phyloP scores from a whole-genome alignment of 92 coral and sea anemone species.

The Paragorgia papillata region DNA sequence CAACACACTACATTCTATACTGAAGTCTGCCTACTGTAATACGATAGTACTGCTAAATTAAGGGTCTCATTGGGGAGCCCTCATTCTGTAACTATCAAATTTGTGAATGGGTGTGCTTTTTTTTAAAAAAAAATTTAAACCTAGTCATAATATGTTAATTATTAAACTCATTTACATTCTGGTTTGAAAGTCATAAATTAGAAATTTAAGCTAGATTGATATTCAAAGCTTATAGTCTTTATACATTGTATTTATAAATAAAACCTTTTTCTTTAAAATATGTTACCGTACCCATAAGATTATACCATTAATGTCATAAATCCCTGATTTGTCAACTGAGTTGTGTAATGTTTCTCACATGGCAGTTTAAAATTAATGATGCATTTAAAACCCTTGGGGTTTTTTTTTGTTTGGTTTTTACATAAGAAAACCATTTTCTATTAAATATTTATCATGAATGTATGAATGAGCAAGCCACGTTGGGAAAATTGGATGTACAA shows the following conservation, averaged over 20 bases:
- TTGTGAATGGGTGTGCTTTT: too few species aligned
- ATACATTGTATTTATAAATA: neutral
- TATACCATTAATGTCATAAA: neutral
- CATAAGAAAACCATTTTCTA: neutral
- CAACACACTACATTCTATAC: too few species aligned
- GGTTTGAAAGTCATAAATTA: constrained; percentile 15
- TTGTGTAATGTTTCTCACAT: neutral
- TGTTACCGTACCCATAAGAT: neutral
- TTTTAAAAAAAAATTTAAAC: neutral
- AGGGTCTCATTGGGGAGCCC: too few species aligned
- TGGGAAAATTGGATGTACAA: too few species aligned
- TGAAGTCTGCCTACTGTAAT: too few species aligned
- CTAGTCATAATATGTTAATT: constrained; percentile 25
- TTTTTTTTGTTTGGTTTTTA: constrained; percentile 7
- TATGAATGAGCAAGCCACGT: constrained; percentile 30
- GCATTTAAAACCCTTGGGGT: neutral
- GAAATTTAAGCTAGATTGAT: neutral
- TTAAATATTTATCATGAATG: constrained; percentile 3
- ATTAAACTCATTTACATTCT: constrained; percentile 12
- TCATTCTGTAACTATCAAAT: too few species aligned
- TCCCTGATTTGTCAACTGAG: neutral
- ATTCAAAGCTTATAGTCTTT: neutral
- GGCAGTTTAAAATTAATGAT: neutral
- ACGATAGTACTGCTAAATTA: neutral
- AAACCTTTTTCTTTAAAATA: neutral